These are phyloP conservation scores for Solea senegalensis DNA, from an alignment of 2,113 vertebrate genomes.

Conservation along the genomic window DNA sequence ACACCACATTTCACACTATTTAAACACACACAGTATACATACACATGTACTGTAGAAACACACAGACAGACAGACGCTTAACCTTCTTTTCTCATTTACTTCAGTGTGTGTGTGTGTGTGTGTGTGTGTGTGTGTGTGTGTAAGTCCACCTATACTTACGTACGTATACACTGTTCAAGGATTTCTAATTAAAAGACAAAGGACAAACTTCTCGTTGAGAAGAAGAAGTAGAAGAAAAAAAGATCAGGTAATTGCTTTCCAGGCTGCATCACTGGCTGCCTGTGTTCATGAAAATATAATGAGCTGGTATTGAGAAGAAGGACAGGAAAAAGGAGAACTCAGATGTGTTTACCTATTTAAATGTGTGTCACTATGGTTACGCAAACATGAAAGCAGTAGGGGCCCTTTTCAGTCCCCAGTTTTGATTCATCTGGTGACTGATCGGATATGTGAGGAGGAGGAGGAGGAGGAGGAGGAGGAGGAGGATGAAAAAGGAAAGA, in stretches of 20 bases:
- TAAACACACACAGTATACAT: slow-evolving; percentile 34
- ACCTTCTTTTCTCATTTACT: not conserved
- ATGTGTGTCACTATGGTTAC: slow-evolving; percentile 81
- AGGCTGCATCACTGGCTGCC: slow-evolving; percentile 46
- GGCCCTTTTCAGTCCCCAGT: slow-evolving; percentile 70
- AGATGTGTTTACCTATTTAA: slow-evolving; percentile 80
- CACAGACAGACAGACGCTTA: not conserved
- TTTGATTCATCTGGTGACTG: slow-evolving; percentile 69
- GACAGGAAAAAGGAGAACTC: slow-evolving; percentile 61
- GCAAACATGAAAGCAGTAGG: slow-evolving; percentile 79
- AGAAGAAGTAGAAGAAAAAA: slow-evolving; percentile 37
- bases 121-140: not conserved
- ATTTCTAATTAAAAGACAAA: slow-evolving; percentile 65
- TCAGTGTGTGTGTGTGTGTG: not conserved
- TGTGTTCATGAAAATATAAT: slow-evolving; percentile 77
- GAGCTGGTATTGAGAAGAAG: slow-evolving; percentile 74
- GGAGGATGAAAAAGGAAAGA: slow-evolving; percentile 14
- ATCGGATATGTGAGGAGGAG: slow-evolving; percentile 63
- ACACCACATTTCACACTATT: slow-evolving; percentile 61
- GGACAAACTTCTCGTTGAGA: slow-evolving; percentile 37
- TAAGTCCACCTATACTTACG: slow-evolving; percentile 26
- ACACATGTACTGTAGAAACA: not conserved
- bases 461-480: slow-evolving; percentile 15
- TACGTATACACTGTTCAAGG: slow-evolving; percentile 30
- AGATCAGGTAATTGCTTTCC: slow-evolving; percentile 60